These are phyloP conservation scores for Cyrtodaria siliqua DNA, from an alignment of 2,888 invertebrate genomes.

Conservation along the genomic window DNA sequence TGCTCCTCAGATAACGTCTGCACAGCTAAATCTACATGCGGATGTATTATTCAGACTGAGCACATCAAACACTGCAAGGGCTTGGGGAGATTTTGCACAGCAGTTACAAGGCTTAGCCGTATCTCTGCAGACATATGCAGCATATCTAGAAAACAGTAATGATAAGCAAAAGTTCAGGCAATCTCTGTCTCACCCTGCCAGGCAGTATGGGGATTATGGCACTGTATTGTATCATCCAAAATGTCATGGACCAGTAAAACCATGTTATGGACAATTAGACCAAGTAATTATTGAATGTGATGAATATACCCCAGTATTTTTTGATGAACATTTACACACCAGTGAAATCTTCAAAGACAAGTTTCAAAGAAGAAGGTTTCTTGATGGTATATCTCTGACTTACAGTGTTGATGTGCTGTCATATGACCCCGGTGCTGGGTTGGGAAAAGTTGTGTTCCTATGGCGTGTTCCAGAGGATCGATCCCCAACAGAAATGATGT, in stretches of 20 bases:
- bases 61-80: conserved; percentile 3
- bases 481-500: conserved; percentile 21
- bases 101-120: conserved; percentile 12
- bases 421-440: conserved; percentile 35
- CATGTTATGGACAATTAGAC: conserved; percentile 30
- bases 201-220: conserved; percentile 11
- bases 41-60: not conserved
- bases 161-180: conserved; percentile 31
- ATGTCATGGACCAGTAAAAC: conserved; percentile 18
- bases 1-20: conserved; percentile 13
- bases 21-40: conserved; percentile 12
- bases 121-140: conserved; percentile 26
- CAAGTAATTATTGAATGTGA: conserved; percentile 29
- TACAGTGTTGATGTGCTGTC: conserved; percentile 14
- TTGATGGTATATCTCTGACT: conserved; percentile 20
- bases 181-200: conserved; percentile 16
- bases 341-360: conserved; percentile 12
- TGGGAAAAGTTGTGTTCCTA: conserved; percentile 33
- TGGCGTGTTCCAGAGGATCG: conserved; percentile 40
- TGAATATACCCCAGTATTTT: conserved; percentile 24
- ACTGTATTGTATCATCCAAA: not conserved
- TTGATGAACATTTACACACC: conserved; percentile 34
- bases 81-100: conserved; percentile 3
- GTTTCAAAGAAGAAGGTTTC: conserved; percentile 14
- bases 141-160: conserved; percentile 27